Conservation (phyloP, 2,113 vertebrate species). For the Oreochromis aureus region DNA sequence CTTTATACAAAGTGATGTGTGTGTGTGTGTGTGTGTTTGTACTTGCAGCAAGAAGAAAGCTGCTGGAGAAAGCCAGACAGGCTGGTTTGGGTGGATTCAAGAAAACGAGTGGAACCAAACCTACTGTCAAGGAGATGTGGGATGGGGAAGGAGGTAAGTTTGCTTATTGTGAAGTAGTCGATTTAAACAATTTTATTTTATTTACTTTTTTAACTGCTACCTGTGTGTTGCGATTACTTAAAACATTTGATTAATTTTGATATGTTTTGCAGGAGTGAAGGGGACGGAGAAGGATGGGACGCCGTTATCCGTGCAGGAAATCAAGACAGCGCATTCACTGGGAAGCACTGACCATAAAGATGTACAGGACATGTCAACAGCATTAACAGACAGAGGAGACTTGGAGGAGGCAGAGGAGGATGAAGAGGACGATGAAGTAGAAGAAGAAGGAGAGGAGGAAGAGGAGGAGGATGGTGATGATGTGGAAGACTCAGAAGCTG, state of each 20-base stretch:
- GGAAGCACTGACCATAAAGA: conserved; percentile 43
- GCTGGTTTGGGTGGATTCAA: conserved; percentile 70
- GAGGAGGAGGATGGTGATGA: conserved; percentile 27
- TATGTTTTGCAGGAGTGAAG: conserved; percentile 56
- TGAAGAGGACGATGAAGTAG: not conserved
- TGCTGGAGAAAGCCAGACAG: conserved; percentile 64
- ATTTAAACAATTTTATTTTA: not conserved
- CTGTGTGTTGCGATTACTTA: not conserved
- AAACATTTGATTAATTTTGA: not conserved
- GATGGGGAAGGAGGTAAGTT: conserved; percentile 82
- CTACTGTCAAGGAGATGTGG: conserved; percentile 79
- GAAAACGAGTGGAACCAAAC: conserved; percentile 68
- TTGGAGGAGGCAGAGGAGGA: conserved; percentile 23
- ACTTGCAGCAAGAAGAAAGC: conserved; percentile 64
- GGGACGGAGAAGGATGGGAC: conserved; percentile 74
- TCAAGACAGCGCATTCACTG: conserved; percentile 67
- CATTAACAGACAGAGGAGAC: conserved; percentile 32
- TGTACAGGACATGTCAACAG: conserved; percentile 42
- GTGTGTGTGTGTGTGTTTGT: conserved; percentile 14
- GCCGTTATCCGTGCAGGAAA: conserved; percentile 70
- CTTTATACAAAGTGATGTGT: not conserved
- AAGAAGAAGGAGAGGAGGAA: not conserved
- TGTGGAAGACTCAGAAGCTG: conserved; percentile 11
- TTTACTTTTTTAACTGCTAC: not conserved
- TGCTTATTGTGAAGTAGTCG: not conserved